Evolutionary conservation across 2,888 invertebrate genomes (phyloP).

Genomic region (Sipunculus nudus): DNA sequence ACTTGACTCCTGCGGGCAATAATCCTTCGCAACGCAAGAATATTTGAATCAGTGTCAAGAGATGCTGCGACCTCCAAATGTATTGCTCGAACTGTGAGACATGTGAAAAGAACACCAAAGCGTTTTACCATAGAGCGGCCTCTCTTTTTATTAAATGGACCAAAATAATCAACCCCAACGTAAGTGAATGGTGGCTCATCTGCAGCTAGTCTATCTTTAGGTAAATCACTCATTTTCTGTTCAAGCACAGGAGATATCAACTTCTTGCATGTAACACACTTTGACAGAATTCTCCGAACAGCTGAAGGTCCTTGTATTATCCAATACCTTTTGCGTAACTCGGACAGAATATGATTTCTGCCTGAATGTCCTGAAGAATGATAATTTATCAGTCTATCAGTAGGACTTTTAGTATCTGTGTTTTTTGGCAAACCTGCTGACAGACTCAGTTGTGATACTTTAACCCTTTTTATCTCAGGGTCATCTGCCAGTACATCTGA

Average conservation of each 20-base stretch:
- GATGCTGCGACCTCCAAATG: slow-evolving; percentile 1
- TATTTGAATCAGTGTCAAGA: slow-evolving; percentile 1
- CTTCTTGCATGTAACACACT: too few species aligned
- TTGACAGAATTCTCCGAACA: too few species aligned
- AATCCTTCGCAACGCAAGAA: slow-evolving; percentile 5
- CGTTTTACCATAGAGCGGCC: not conserved
- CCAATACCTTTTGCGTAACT: not conserved
- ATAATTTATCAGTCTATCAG: too few species aligned
- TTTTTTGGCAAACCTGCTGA: too few species aligned
- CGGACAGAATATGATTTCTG: not conserved
- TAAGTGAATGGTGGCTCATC: not conserved
- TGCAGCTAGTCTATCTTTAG: not conserved
- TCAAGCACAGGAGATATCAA: too few species aligned
- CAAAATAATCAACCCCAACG: not conserved
- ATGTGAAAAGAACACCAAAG: not conserved
- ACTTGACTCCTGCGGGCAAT: not conserved
- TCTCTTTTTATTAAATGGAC: not conserved
- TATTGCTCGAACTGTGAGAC: not conserved
- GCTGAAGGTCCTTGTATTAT: too few species aligned
- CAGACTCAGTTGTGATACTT: too few species aligned
- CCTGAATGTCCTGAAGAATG: not conserved
- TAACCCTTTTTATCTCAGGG: too few species aligned
- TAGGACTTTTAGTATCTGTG: too few species aligned
- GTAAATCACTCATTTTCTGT: not conserved
- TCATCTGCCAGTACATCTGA: too few species aligned